Evolutionary conservation across 2,113 vertebrate genomes (phyloP).

Genomic region (Etheostoma cragini): DNA sequence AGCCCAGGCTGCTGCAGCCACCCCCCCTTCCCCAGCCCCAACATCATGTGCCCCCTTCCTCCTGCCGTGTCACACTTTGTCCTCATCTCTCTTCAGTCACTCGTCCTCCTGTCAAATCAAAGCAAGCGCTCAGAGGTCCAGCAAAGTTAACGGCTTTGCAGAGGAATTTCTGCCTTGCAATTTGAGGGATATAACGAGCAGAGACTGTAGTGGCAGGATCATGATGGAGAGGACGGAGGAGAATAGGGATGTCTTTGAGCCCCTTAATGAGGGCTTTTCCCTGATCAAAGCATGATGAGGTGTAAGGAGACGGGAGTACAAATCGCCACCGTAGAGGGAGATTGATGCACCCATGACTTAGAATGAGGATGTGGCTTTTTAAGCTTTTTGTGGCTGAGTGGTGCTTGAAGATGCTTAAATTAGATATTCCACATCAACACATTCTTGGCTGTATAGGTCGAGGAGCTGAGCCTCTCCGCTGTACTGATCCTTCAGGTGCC

Average conservation of each 20-base stretch:
- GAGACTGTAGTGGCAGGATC: background rate
- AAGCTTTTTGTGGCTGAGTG: conserved; percentile 36
- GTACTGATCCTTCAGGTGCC: conserved; percentile 23
- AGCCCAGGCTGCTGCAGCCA: conserved; percentile 61
- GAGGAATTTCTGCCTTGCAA: conserved; percentile 15
- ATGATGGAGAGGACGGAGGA: conserved; percentile 14
- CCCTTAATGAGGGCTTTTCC: conserved; percentile 56
- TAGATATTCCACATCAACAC: conserved; percentile 49
- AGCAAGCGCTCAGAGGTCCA: background rate
- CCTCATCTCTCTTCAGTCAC: conserved; percentile 18
- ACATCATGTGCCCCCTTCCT: conserved; percentile 2
- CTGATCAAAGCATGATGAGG: conserved; percentile 40
- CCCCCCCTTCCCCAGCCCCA: conserved; percentile 2
- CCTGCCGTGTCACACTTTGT: conserved; percentile 23
- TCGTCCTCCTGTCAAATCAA: conserved; percentile 30
- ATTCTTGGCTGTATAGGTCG: conserved; percentile 31
- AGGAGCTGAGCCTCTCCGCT: conserved; percentile 17
- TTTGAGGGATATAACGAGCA: background rate
- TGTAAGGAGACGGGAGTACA: conserved; percentile 24
- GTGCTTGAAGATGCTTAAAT: conserved; percentile 61
- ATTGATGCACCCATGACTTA: conserved; percentile 19
- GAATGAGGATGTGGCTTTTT: conserved; percentile 25
- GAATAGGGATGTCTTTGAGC: conserved; percentile 13
- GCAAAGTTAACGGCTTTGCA: background rate
- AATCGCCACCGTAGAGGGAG: conserved; percentile 15